These are phyloP conservation scores for Emydocephalus ijimae DNA, from an alignment of 2,113 vertebrate genomes.

Conservation along the genomic window DNA sequence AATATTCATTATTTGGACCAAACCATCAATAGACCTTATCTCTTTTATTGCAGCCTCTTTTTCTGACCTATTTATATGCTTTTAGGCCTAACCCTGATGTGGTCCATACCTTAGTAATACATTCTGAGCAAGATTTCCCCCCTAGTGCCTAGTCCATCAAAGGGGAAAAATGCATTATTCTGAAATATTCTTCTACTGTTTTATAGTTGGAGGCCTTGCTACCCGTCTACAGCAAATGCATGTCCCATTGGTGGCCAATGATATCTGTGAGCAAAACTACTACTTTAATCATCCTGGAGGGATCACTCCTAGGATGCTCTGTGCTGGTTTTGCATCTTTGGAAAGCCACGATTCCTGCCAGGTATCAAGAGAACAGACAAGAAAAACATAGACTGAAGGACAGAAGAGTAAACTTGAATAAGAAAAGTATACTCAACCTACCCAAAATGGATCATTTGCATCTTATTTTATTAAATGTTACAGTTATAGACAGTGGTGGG, in stretches of 20 bases:
- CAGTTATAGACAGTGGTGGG: background rate
- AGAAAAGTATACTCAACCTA: background rate
- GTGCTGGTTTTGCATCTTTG: conserved; percentile 29
- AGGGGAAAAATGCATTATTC: background rate
- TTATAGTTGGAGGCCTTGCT: background rate
- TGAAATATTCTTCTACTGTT: background rate
- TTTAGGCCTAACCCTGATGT: background rate
- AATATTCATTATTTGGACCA: background rate
- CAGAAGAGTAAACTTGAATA: background rate
- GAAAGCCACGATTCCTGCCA: conserved; percentile 4
- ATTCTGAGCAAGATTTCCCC: background rate
- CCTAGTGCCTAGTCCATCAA: background rate
- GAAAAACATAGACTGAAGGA: background rate
- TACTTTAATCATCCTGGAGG: conserved; percentile 5
- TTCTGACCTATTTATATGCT: background rate
- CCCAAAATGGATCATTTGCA: background rate
- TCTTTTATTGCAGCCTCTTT: background rate
- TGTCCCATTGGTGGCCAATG: conserved; percentile 17
- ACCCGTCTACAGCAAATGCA: conserved; percentile 20
- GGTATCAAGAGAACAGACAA: background rate
- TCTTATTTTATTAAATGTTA: background rate
- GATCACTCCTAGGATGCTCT: conserved; percentile 32
- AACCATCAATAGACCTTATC: background rate
- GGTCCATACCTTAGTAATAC: background rate
- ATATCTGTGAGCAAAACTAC: conserved; percentile 33